Base-by-base conservation (phyloP, 2,113 vertebrate species). In the Serilophus lunatus region DNA sequence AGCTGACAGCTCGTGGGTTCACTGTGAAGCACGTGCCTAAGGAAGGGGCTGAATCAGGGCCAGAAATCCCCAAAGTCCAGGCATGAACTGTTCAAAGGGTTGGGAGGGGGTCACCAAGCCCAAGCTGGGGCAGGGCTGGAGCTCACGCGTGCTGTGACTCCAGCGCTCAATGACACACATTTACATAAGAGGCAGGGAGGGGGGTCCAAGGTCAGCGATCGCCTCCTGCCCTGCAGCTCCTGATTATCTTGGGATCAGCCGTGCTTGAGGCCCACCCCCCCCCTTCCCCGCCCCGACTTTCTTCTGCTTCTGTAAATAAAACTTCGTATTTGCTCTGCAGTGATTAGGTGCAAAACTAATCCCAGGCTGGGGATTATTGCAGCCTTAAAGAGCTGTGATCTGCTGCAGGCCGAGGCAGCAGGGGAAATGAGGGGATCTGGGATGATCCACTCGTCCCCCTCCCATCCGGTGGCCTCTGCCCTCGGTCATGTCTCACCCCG, bases 321-420 rank as follows among this genome's bases (percentile, higher is more conserved):
- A 95, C 94, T 94, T 96, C 8, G 0, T 81, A 78, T 96, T 96
- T 95, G 63, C 95, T 93, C 91, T 88, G 85, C 88, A 33, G 91
- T 93, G 95, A 97, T 96, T 92, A 96, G 95, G 95, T 95, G 93
- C 95, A 96, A 96, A 96, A 93, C 82, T 95, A 96, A 96, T 96
- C 95, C 92, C 92, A 56, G 85, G 28, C 94, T 18, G 71, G 72
- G 92, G 95, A 96, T 95, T 93, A 96, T 85, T 96, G 96, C 90
- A 95, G 91, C 95, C 95, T 95, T 95, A 90, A 95, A 95, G 88
- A 97, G 95, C 79, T 2, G 81, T 7, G 95, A 93, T 92, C 88
- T 94, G 85, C 77, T 36, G 81, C 92, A 63, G 78, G 10, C 74
- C 3, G 4, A 24, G 63, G 90, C 88, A 20, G 44, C 57, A 59